Evolutionary conservation across 2,888 invertebrate species (phyloP).

Genomic region (Hylaea fasciaria): DNA sequence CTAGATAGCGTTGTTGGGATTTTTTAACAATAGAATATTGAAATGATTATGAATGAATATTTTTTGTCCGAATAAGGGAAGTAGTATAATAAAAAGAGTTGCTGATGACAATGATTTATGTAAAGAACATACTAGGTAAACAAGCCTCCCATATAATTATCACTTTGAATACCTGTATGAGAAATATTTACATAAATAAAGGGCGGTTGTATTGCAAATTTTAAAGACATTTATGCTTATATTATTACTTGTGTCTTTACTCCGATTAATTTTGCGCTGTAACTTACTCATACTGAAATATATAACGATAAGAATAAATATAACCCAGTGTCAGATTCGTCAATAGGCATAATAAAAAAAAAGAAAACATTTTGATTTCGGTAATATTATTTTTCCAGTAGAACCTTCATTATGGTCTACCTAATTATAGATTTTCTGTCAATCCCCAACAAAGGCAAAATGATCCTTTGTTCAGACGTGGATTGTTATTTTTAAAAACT

Average conservation of each 20-base stretch:
- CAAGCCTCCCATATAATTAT: too few species aligned
- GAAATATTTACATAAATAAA: too few species aligned
- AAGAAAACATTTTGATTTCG: slow-evolving; percentile 25
- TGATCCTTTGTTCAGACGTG: slow-evolving; percentile 44
- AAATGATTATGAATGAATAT: too few species aligned
- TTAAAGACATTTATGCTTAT: too few species aligned
- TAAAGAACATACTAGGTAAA: too few species aligned
- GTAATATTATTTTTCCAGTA: slow-evolving; percentile 39
- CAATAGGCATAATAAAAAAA: slow-evolving; percentile 29
- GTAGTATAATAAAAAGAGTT: too few species aligned
- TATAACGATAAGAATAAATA: slow-evolving; percentile 17
- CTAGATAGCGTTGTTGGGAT: slow-evolving; percentile 7
- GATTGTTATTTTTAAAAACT: slow-evolving; percentile 36
- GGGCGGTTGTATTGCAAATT: too few species aligned
- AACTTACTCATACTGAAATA: slow-evolving; percentile 3
- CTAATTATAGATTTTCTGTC: slow-evolving; percentile 41
- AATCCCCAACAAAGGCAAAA: slow-evolving; percentile 45
- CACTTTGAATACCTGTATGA: too few species aligned
- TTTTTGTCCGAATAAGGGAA: too few species aligned
- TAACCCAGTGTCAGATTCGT: slow-evolving; percentile 26
- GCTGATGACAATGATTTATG: too few species aligned
- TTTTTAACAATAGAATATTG: slow-evolving; percentile 16
- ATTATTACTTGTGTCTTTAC: not conserved
- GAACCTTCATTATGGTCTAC: slow-evolving; percentile 37
- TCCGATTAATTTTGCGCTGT: not conserved